Base-by-base conservation (phyloP, 2,113 vertebrate genomes). In the Psettodes erumei region DNA sequence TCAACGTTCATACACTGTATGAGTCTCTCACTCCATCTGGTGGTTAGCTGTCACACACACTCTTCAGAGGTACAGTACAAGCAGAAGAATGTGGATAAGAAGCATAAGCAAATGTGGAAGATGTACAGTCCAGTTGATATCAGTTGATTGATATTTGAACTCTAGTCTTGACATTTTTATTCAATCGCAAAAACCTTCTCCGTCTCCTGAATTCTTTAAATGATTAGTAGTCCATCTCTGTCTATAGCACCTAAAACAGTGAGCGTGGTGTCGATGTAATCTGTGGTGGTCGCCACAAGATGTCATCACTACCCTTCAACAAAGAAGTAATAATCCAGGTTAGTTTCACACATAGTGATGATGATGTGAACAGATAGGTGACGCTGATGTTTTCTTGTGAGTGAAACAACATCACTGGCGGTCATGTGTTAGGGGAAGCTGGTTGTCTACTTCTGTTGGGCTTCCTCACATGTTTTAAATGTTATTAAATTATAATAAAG, bases 1-100 rank as follows among this genome's bases (percentile, higher is more conserved):
- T n/a, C n/a, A n/a, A n/a, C n/a, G n/a, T n/a, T n/a, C 45, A 47
- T n/a, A 47, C 45, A 47, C 45, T 40, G 38, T 8, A 40, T 40
- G 3, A 13, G 45, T 47, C 21, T 47, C 74, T 85, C 2, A 13
- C 80, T 51, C 83, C 83, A 64, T 75, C 86, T 85, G 19, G 70
- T 85, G 76, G 83, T 62, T 21, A 15, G 15, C 4, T 4, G 5
- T 32, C 2, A 32, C 2, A 40, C 28, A 21, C 65, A n/a, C n/a
- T n/a, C n/a, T n/a, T n/a, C n/a, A n/a, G n/a, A n/a, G 32, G 1
- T 0, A 23, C 12, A 21, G 19, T 4, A 8, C 6, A 23, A 25
- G 19, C 27, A 32, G 2, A 43, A 11, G 1, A n/a, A n/a, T n/a
- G n/a, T n/a, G n/a, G n/a, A n/a, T n/a, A n/a, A n/a, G n/a, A n/a